phyloP scores from a whole-genome alignment of 1,140 invertebrate genomes.

The Bombus consobrinus region DNA sequence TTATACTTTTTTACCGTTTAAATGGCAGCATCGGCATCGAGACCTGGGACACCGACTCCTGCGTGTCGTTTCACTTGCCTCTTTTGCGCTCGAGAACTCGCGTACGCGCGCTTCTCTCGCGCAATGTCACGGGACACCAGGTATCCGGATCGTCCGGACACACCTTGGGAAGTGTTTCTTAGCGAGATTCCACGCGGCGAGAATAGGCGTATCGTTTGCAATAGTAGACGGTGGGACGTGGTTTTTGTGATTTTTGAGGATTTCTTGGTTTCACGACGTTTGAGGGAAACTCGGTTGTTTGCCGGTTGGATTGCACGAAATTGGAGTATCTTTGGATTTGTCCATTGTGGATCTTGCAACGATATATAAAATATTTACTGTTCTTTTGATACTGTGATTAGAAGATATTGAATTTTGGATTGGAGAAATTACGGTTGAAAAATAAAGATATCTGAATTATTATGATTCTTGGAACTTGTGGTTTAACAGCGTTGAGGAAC shows the following conservation, averaged over 20 bases:
- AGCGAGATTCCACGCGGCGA: neutral
- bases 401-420: too few relatives aligned
- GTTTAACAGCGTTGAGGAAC: too few relatives aligned
- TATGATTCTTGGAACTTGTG: too few relatives aligned
- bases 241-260: neutral
- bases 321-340: neutral
- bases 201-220: slow-evolving; percentile 43
- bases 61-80: slow-evolving; percentile 18
- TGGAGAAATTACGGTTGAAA: too few relatives aligned
- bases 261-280: neutral
- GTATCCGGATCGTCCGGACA: slow-evolving; percentile 40
- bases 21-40: slow-evolving; percentile 67
- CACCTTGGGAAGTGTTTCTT: neutral
- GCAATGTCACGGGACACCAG: slow-evolving; percentile 18
- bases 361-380: neutral
- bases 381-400: too few relatives aligned
- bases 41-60: neutral
- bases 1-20: slow-evolving; percentile 79
- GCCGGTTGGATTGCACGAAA: neutral
- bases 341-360: neutral
- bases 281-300: neutral
- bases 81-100: neutral
- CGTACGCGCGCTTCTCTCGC: slow-evolving; percentile 1
- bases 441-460: too few relatives aligned
- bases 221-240: too few relatives aligned